Conservation (phyloP, 2,888 invertebrate species). For the Oegoconia quadripuncta region DNA sequence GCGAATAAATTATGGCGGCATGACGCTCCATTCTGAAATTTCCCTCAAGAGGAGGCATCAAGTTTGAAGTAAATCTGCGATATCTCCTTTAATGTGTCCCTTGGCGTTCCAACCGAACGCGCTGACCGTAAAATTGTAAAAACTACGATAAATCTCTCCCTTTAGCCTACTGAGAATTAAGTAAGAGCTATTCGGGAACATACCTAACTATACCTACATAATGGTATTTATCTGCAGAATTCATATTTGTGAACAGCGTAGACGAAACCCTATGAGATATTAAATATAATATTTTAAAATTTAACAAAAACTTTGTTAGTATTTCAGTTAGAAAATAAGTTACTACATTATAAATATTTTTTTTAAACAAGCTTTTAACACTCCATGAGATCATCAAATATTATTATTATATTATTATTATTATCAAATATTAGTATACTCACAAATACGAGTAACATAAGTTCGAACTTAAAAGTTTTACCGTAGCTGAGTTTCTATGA, state of each 20-base stretch:
- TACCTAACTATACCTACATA: neutral
- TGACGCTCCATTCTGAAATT: conserved; percentile 64
- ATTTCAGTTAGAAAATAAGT: neutral
- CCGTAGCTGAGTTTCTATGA: too few species aligned
- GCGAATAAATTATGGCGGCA: conserved; percentile 52
- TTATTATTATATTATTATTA: too few species aligned
- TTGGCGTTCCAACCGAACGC: conserved; percentile 58
- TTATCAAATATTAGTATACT: too few species aligned
- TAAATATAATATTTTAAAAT: neutral
- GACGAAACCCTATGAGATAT: too few species aligned
- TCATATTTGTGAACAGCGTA: neutral
- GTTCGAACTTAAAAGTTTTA: too few species aligned
- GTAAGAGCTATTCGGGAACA: conserved; percentile 18
- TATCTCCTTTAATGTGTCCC: conserved; percentile 72
- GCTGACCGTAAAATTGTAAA: conserved; percentile 77
- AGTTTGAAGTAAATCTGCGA: conserved; percentile 74
- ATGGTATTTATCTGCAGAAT: neutral
- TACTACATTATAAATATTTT: neutral
- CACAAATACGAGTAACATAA: too few species aligned
- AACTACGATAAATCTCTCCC: conserved; percentile 71
- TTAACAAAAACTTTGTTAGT: neutral
- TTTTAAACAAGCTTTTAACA: too few species aligned
- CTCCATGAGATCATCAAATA: too few species aligned
- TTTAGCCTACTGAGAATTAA: conserved; percentile 29
- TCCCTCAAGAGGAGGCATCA: conserved; percentile 69